Conservation (phyloP, 2,888 invertebrate species). For the Pherbina coryleti region DNA sequence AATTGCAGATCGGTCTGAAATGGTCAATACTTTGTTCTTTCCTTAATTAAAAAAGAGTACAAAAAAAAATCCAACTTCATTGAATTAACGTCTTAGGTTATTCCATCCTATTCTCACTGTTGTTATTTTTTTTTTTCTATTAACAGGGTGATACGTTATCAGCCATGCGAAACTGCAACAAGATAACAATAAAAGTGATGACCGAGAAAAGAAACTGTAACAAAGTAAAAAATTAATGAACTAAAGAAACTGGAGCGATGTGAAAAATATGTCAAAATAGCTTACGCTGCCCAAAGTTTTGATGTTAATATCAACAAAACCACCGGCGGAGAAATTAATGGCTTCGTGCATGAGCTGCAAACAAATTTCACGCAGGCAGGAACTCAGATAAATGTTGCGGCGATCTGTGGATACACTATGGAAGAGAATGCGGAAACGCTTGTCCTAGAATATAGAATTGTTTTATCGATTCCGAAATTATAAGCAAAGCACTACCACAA, state of each 20-base stretch:
- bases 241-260: neutral
- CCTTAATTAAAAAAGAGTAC: too few species aligned
- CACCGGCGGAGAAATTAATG: conserved; percentile 53
- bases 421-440: conserved; percentile 43
- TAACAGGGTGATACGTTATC: too few species aligned
- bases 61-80: too few species aligned
- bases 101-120: too few species aligned
- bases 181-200: neutral
- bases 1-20: too few species aligned
- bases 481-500: neutral
- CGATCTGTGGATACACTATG: conserved; percentile 48
- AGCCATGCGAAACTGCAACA: neutral
- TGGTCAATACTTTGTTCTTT: too few species aligned
- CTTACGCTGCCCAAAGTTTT: conserved; percentile 54
- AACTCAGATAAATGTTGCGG: conserved; percentile 43
- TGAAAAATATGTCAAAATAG: neutral
- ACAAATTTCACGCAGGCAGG: conserved; percentile 43
- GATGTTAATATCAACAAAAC: conserved; percentile 50
- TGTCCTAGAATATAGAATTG: conserved; percentile 38
- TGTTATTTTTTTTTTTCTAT: too few species aligned
- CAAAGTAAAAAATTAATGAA: too few species aligned
- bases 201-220: too few species aligned
- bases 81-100: too few species aligned
- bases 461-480: too few species aligned
- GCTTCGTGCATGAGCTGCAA: conserved; percentile 54